Conservation (phyloP, 2,888 invertebrate species). For the Apotomis capreana region DNA sequence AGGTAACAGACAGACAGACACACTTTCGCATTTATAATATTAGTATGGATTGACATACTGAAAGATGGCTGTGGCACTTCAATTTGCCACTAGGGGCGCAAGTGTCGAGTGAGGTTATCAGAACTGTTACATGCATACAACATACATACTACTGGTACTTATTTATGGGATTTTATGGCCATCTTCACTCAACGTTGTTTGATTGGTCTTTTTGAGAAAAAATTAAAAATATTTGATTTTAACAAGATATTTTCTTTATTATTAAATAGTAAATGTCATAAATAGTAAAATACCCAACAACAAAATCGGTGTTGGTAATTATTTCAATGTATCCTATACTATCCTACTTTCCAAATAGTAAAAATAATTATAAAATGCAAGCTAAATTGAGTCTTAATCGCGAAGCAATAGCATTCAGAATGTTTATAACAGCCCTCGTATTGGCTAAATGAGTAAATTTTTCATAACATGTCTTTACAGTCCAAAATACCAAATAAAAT, state of each 20-base stretch:
- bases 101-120: too few relatives aligned
- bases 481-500: slow-evolving; percentile 4
- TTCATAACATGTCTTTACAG: slow-evolving; percentile 29
- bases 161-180: too few relatives aligned
- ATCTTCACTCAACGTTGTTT: not conserved
- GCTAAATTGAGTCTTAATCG: slow-evolving; percentile 14
- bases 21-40: too few relatives aligned
- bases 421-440: slow-evolving; percentile 18
- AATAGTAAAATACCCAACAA: slow-evolving; percentile 19
- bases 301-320: not conserved
- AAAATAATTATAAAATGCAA: slow-evolving; percentile 25
- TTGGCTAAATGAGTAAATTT: slow-evolving; percentile 27
- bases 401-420: slow-evolving; percentile 25
- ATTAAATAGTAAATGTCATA: slow-evolving; percentile 10
- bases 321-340: slow-evolving; percentile 9
- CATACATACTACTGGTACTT: too few relatives aligned
- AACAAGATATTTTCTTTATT: not conserved
- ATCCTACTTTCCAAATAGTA: slow-evolving; percentile 24
- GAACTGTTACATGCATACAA: too few relatives aligned
- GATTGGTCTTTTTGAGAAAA: not conserved
- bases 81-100: too few relatives aligned
- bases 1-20: too few relatives aligned
- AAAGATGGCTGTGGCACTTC: too few relatives aligned
- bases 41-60: too few relatives aligned
- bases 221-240: not conserved